These are phyloP conservation scores for Agapetus fuscipes DNA, from an alignment of 2,888 invertebrate genomes.

Conservation along the genomic window DNA sequence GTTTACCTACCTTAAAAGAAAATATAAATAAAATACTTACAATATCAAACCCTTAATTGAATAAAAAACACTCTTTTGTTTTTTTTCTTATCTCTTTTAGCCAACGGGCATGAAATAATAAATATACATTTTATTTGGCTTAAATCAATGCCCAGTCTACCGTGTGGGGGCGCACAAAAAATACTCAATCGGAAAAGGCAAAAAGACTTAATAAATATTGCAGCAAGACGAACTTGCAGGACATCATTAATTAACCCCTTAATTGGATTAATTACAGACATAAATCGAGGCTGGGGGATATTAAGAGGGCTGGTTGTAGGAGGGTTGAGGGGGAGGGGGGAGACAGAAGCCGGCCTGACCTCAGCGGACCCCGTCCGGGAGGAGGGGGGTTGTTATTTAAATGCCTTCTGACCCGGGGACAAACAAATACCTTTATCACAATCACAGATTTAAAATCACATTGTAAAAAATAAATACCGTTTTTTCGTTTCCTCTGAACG, in stretches of 20 bases:
- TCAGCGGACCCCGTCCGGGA: neutral
- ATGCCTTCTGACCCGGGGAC: slow-evolving; percentile 6
- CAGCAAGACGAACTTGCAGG: slow-evolving; percentile 11
- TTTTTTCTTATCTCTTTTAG: no score
- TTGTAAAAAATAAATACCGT: neutral
- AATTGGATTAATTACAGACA: slow-evolving; percentile 16
- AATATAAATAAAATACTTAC: no score
- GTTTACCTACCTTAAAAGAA: no score
- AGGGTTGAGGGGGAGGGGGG: neutral
- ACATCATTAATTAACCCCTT: slow-evolving; percentile 17
- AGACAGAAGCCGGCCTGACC: no score
- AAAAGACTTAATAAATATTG: slow-evolving; percentile 8
- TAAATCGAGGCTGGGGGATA: slow-evolving; percentile 12
- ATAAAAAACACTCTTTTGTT: no score
- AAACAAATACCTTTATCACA: slow-evolving; percentile 5
- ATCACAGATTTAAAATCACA: neutral
- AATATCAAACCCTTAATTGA: no score
- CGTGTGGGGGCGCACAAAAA: neutral
- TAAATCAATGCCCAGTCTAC: no score
- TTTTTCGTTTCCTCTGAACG: no score
- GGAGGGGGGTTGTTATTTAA: slow-evolving; percentile 3
- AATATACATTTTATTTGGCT: no score
- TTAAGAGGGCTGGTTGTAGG: neutral
- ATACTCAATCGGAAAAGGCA: neutral
- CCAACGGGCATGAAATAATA: no score